Evolutionary conservation across 2,888 invertebrate species (phyloP).

Genomic region (Lasioglossum figueresi): DNA sequence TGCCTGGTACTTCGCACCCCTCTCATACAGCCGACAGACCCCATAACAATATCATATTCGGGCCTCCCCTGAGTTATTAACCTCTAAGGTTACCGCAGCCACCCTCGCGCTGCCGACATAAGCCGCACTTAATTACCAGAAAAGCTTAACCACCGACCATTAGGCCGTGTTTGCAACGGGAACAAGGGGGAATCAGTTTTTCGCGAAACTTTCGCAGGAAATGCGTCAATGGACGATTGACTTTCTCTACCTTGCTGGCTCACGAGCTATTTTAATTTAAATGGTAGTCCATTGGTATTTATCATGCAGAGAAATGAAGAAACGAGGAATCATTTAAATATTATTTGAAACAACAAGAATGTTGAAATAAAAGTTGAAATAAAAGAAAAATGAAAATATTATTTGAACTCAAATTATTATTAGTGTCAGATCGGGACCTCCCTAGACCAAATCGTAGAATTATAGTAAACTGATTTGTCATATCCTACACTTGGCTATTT

Average conservation of each 20-base stretch:
- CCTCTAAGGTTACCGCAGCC: slow-evolving; percentile 82
- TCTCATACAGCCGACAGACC: slow-evolving; percentile 64
- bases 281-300: no score
- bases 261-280: no score
- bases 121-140: slow-evolving; percentile 80
- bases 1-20: slow-evolving; percentile 65
- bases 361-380: no score
- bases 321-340: no score
- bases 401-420: neutral
- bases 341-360: neutral
- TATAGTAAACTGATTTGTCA: no score
- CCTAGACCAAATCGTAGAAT: neutral
- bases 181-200: slow-evolving; percentile 24
- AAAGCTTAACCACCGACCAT: slow-evolving; percentile 75
- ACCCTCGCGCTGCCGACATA: slow-evolving; percentile 75
- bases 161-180: slow-evolving; percentile 57
- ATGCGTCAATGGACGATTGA: neutral
- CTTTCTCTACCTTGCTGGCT: neutral
- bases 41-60: slow-evolving; percentile 83
- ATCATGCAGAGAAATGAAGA: no score
- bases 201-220: slow-evolving; percentile 14
- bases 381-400: no score
- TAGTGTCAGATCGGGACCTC: neutral
- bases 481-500: no score
- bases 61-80: slow-evolving; percentile 80